Evolutionary conservation across 2,113 vertebrate species (phyloP), one percentile per base, ranked within the genome.

Genomic region (Burhinus bistriatus): DNA sequence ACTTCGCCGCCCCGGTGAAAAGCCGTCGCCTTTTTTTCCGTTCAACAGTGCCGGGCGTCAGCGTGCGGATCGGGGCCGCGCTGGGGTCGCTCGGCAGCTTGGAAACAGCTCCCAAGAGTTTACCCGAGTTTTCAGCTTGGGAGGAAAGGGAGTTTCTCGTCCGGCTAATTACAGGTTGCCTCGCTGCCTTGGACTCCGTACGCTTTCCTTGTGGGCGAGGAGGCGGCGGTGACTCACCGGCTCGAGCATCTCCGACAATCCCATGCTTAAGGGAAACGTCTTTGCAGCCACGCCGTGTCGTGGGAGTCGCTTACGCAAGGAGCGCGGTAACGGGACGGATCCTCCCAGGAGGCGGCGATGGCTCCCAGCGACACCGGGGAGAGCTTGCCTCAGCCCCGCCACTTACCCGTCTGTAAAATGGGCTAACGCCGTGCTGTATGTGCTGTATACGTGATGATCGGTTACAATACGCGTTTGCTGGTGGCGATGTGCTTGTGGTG

Each of bases 391-490:
- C 2, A 1, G n/a, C n/a, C 52, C 8, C 30, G 5, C 55, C 3
- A 3, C 13, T 80, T 44, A 9, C 44, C 66, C 3, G 1, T 51
- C 57, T 34, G 58, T 27, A 2, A 38, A 58, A 29, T 25, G 82
- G 82, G 42, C 26, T 12, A 2, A 12, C 5, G 1, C 42, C 17
- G 7, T 3, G 10, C 23, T 13, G n/a, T n/a, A n/a, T n/a, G 15
- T 4, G 9, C 27, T 12, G 15, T 5, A 49, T 3, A 1, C 3
- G 1, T 6, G 44, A 2, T 7, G 25, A 18, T 30, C 2, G 7
- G 26, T 21, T 21, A 1, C 45, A 1, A 5, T 1, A 5, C 1
- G 21, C 0, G 25, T 62, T 36, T 9, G 25, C 82, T 12, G 6
- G 14, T 9, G 9, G 47, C 7, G 15, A 5, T 2, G 61, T 5